phyloP scores from a whole-genome alignment of 2,888 invertebrate species.

The Amblyjoppa proteus region DNA sequence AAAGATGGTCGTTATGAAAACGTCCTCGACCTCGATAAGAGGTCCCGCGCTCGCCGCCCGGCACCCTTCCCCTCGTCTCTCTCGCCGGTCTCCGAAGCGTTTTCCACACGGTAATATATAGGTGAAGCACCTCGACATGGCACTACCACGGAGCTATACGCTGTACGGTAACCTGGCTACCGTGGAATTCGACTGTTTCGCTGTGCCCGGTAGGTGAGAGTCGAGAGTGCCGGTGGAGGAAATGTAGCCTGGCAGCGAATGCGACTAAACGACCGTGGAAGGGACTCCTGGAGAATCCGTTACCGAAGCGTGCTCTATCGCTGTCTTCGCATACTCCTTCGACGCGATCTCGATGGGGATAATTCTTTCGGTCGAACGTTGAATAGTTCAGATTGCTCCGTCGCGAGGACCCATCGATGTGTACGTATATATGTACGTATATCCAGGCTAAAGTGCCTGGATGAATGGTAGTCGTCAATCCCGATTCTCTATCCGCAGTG shows the following conservation, averaged over 20 bases:
- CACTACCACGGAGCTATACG: background rate
- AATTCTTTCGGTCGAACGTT: slow-evolving; percentile 28
- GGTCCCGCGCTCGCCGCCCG: slow-evolving; percentile 16
- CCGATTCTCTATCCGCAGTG: slow-evolving; percentile 6
- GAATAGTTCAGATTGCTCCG: slow-evolving; percentile 14
- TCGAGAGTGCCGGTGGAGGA: slow-evolving; percentile 7
- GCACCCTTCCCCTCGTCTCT: slow-evolving; percentile 25
- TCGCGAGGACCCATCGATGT: background rate
- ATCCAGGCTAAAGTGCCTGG: background rate
- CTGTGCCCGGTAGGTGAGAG: background rate
- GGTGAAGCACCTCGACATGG: background rate
- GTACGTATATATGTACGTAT: background rate
- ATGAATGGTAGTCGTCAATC: background rate
- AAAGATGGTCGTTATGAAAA: slow-evolving; percentile 60
- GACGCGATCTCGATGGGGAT: slow-evolving; percentile 16
- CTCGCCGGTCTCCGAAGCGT: slow-evolving; percentile 26
- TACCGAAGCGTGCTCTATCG: slow-evolving; percentile 60
- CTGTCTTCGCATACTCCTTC: slow-evolving; percentile 27
- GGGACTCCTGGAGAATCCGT: slow-evolving; percentile 37
- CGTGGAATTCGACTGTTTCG: slow-evolving; percentile 14
- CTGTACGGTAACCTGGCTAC: slow-evolving; percentile 16
- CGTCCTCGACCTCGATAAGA: slow-evolving; percentile 66
- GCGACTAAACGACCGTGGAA: slow-evolving; percentile 50
- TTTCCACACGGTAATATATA: slow-evolving; percentile 29
- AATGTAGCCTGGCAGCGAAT: slow-evolving; percentile 42